phyloP scores from a whole-genome alignment of 1,140 invertebrate species.

The Drosophila repleta region DNA sequence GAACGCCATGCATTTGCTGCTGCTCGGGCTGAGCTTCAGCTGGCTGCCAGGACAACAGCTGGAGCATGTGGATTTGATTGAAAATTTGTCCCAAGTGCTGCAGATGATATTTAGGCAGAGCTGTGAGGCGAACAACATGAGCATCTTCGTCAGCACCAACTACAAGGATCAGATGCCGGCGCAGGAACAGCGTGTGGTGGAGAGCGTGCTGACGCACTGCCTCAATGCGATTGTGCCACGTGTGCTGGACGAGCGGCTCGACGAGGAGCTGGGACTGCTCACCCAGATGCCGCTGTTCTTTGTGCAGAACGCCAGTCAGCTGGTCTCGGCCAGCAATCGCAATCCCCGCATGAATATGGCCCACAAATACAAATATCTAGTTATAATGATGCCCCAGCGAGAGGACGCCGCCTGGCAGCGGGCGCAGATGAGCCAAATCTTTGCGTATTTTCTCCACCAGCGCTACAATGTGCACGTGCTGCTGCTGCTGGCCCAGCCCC shows the following conservation, averaged over 20 bases:
- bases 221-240: slow-evolving; percentile 15
- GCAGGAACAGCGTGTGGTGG: slow-evolving; percentile 8
- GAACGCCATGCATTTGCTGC: neutral
- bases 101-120: slow-evolving; percentile 28
- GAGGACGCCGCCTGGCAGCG: neutral
- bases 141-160: slow-evolving; percentile 38
- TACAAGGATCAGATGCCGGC: slow-evolving; percentile 32
- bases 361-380: slow-evolving; percentile 18
- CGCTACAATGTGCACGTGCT: slow-evolving; percentile 53
- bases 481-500: slow-evolving; percentile 26
- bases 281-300: slow-evolving; percentile 42
- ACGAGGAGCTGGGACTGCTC: neutral
- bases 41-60: neutral
- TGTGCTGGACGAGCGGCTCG: slow-evolving; percentile 22
- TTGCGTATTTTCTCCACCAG: slow-evolving; percentile 44
- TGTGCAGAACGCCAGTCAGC: slow-evolving; percentile 30
- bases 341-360: neutral
- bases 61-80: neutral
- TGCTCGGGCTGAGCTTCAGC: neutral
- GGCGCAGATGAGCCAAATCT: slow-evolving; percentile 42
- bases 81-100: slow-evolving; percentile 8
- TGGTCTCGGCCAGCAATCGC: neutral
- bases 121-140: slow-evolving; percentile 34
- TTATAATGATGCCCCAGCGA: slow-evolving; percentile 24
- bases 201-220: slow-evolving; percentile 13